phyloP scores from a whole-genome alignment of 2,888 invertebrate species.

The Leucozona laternaria region DNA sequence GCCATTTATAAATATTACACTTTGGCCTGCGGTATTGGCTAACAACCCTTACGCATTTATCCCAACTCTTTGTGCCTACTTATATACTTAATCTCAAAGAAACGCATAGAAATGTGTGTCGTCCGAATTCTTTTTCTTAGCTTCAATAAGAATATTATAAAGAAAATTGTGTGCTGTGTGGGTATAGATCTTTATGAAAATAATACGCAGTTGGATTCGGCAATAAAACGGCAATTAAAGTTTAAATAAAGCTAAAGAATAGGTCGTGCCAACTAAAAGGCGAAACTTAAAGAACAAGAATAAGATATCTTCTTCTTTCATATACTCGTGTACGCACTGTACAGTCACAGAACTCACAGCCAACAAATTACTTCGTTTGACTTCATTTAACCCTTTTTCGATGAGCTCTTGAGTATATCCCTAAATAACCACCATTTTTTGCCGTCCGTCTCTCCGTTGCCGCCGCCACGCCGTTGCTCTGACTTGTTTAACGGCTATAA shows the following conservation, averaged over 20 bases:
- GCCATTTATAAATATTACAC: conserved; percentile 15
- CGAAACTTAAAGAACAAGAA: conserved; percentile 36
- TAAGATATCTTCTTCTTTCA: conserved; percentile 35
- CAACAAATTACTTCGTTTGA: conserved; percentile 80
- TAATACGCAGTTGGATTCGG: conserved; percentile 62
- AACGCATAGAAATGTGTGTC: conserved; percentile 49
- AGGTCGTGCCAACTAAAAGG: conserved; percentile 49
- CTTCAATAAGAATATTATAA: neutral
- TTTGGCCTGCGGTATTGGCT: neutral
- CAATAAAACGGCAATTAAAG: conserved; percentile 73
- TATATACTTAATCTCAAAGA: neutral
- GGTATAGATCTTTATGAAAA: conserved; percentile 16
- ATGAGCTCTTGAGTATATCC: conserved; percentile 69
- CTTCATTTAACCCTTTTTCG: conserved; percentile 81
- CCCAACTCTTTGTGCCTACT: conserved; percentile 4
- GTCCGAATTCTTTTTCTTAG: conserved; percentile 17
- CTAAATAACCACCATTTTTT: conserved; percentile 44
- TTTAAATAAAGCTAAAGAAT: conserved; percentile 64
- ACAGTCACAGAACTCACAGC: conserved; percentile 20
- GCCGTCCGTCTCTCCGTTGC: neutral
- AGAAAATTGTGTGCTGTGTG: neutral
- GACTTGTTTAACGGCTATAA: neutral
- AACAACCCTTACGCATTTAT: conserved; percentile 13
- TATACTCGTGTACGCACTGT: no score
- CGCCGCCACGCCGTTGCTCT: neutral